Base-by-base conservation (phyloP, 2,797 vertebrate species). In the Sebastes trivittatus region DNA sequence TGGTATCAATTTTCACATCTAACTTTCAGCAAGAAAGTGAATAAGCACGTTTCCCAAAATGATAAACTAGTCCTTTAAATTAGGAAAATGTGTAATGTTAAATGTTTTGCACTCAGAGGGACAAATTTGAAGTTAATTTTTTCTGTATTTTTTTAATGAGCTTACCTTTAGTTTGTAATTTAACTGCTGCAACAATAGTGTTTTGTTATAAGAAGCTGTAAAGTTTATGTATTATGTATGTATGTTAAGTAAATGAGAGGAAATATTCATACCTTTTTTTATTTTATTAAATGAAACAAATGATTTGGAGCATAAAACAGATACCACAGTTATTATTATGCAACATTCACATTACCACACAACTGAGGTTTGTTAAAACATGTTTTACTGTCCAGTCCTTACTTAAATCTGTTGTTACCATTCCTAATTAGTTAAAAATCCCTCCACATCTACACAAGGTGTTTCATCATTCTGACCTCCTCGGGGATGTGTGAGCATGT, bases 241-340 rank as follows among this genome's bases (percentile, higher is more conserved):
- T 8, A 52, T 52, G 18, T 20, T 52, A 52, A 52, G 25, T 16
- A 29, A 58, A 54, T 11, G 4, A 69, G 14, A 42, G 34, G 14
- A 23, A 59, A 64, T n/a, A 46, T 46, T n/a, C 49, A 52, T 20
- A n/a, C 4, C 2, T 1, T 11, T 30, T 42, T 18, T 52, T 52
- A 9, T 75, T 46, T 32, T 30, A 85, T 85, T 73, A 38, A 68
- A 38, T 71, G 23, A 78, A 83, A 75, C 27, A 25, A 72, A 82
- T 29, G 8, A 81, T 13, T 64, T 59, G 32, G 65, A 77, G 72
- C 78, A 79, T 63, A 81, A 89, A 81, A 78, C 71, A 65, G 46
- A 49, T 7, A 67, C 56, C 56, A 58, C 56, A 4, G 6, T 58
- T 27, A 27, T 58, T 27, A 16, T 59, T 29, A 16, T 29, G 58